Evolutionary conservation across 64 coral and sea anemone species (phyloP), one percentile per base, ranked within the genome.

Genomic region (Astreopora myriophthalma): DNA sequence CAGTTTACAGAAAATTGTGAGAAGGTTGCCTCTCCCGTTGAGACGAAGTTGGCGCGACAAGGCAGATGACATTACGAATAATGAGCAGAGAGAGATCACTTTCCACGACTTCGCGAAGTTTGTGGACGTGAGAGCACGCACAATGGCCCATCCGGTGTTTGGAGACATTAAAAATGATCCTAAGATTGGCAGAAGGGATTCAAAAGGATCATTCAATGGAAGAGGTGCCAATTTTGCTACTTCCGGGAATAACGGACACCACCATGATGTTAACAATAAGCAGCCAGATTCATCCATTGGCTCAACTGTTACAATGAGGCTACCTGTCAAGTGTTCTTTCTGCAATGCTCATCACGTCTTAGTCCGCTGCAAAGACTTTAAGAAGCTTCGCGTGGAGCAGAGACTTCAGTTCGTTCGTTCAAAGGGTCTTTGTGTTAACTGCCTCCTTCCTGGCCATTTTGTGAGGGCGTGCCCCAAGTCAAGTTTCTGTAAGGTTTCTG

Each of bases 31-130:
- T 0, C 70, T 22, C 30, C 24, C 12, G 10, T 14, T 86, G 22
- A 74, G 61, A 37, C 57, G 13, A 11, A 67, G 87, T 29, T 93
- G 82, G 91, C 81, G 71, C 2, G 57, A 93, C 16, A 74, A 20
- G 3, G 79, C 57, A 39, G 20, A 48, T 61, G 28, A n/a, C 32
- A 61, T 83, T 8, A n/a, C n/a, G n/a, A n/a, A n/a, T n/a, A n/a
- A n/a, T n/a, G n/a, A n/a, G n/a, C n/a, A n/a, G n/a, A n/a, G n/a
- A n/a, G n/a, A n/a, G n/a, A n/a, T n/a, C n/a, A n/a, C n/a, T n/a
- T n/a, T n/a, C n/a, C n/a, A n/a, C n/a, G n/a, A n/a, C n/a, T n/a
- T n/a, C n/a, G n/a, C n/a, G n/a, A n/a, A n/a, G n/a, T n/a, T n/a
- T n/a, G n/a, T n/a, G n/a, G n/a, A n/a, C n/a, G n/a, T n/a, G n/a